Percentiles rank a stretch among this genome's conserved stretches.
Conservation (phyloP, 1,140 invertebrate genomes). For the Globodera rostochiensis region DNA sequence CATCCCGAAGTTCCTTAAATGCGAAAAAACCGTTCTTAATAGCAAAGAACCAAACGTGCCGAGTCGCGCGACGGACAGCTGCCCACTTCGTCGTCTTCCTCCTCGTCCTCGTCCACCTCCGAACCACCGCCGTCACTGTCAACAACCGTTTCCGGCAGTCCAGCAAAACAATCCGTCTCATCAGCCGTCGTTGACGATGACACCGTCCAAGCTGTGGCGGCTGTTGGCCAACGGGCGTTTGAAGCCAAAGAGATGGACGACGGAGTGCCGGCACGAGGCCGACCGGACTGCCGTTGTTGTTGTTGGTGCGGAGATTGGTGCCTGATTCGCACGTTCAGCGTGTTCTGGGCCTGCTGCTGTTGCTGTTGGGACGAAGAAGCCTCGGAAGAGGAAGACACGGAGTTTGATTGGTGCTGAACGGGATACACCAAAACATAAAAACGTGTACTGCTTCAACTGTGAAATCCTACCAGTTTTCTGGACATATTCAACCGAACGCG, state of each 20-base stretch:
- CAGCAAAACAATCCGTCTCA: constrained; percentile 30
- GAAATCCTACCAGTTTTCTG: constrained; percentile 15
- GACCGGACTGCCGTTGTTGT: neutral
- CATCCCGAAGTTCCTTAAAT: constrained; percentile 76
- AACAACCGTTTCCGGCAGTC: constrained; percentile 88
- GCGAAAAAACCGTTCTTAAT: constrained; percentile 16
- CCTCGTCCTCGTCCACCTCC: constrained; percentile 74
- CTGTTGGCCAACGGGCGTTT: neutral
- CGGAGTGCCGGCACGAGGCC: neutral
- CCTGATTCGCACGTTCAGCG: constrained; percentile 15
- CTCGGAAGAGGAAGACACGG: neutral
- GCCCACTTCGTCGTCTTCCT: constrained; percentile 79
- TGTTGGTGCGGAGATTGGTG: constrained; percentile 27
- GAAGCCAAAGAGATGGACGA: constrained; percentile 11
- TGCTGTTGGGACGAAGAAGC: neutral
- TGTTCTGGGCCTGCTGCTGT: neutral
- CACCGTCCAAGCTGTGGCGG: constrained; percentile 19
- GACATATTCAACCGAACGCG: constrained; percentile 32
- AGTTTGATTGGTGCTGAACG: neutral
- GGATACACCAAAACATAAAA: neutral
- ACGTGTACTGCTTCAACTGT: neutral
- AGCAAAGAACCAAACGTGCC: constrained; percentile 70
- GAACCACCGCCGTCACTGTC: constrained; percentile 75
- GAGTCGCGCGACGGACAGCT: constrained; percentile 78
- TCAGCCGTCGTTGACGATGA: neutral